Evolutionary conservation across 2,797 vertebrate genomes (phyloP), one percentile per base, ranked within the genome.

Genomic region (Helostoma temminkii): DNA sequence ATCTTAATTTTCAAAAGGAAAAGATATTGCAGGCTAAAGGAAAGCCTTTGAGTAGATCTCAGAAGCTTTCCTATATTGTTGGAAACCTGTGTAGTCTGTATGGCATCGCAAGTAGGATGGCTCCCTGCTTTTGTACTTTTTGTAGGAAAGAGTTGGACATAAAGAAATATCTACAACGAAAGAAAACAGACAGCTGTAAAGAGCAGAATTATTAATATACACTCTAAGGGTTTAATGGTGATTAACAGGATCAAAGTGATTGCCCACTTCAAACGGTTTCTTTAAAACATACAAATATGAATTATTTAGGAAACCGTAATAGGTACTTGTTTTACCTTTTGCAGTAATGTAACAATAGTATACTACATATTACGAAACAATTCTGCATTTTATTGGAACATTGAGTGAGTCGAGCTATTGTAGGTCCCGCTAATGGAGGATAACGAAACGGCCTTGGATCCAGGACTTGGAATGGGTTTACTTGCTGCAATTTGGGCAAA

Each of bases 181-280:
- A 36, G n/a, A 19, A 52, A 42, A 25, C 18, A 60, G 15, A 5
- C 10, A n/a, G 25, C 16, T n/a, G 42, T 56, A 53, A 78, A 61
- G 28, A 56, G 21, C 12, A 32, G 39, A 61, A 59, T 52, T 57
- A 45, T 48, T 45, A 45, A 57, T 48, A 24, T 25, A 22, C 15
- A 30, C 55, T 81, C 37, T 21, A 39, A 74, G 25, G 73, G 61
- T 64, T 16, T 43, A 28, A 71, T 53, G 5, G 36, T 71, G 56
- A 83, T 83, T 65, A 42, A 45, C 34, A 19, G 60, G 74, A 86
- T 88, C 76, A 83, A 82, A 86, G 37, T 1, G 19, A 48, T 11
- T 55, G 56, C 55, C 41, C 36, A 46, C 61, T 81, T 47, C 52
- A 76, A 81, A 68, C 55, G 45, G 55, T 67, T 42, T 37, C 67